phyloP scores from a whole-genome alignment of 2,113 vertebrate species.

The Panthera uncia region DNA sequence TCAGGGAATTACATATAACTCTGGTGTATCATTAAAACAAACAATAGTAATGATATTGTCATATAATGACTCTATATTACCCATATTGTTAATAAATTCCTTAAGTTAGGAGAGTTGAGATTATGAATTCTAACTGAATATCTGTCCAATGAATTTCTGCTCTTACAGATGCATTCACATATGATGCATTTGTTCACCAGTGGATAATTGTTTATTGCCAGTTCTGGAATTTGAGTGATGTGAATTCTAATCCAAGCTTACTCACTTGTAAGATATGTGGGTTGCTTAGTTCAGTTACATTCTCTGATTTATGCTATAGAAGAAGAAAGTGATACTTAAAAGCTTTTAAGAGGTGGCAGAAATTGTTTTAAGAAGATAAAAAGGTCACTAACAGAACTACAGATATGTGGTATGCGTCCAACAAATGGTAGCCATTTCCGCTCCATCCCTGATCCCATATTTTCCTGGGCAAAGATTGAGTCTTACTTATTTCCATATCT shows the following conservation, averaged over 20 bases:
- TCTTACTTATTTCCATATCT: not conserved
- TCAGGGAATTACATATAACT: not conserved
- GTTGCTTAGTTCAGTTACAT: not conserved
- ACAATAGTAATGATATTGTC: not conserved
- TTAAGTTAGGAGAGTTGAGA: not conserved
- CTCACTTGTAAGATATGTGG: not conserved
- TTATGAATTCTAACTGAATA: not conserved
- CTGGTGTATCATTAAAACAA: not conserved
- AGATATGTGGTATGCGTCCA: not conserved
- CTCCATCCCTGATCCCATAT: not conserved
- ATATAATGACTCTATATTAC: not conserved
- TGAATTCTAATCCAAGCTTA: not conserved
- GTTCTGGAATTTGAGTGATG: not conserved
- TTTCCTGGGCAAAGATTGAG: not conserved
- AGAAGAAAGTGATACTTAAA: not conserved
- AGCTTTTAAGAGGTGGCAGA: not conserved
- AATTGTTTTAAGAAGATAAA: not conserved
- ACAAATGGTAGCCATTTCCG: not conserved
- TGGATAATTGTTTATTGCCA: not conserved
- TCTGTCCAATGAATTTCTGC: not conserved
- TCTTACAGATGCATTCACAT: not conserved
- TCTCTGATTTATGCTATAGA: not conserved
- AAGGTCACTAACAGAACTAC: not conserved
- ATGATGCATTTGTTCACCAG: not conserved
- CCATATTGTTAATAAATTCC: not conserved